Base-by-base conservation (phyloP, 2,888 invertebrate species). In the Galeruca laticollis region DNA sequence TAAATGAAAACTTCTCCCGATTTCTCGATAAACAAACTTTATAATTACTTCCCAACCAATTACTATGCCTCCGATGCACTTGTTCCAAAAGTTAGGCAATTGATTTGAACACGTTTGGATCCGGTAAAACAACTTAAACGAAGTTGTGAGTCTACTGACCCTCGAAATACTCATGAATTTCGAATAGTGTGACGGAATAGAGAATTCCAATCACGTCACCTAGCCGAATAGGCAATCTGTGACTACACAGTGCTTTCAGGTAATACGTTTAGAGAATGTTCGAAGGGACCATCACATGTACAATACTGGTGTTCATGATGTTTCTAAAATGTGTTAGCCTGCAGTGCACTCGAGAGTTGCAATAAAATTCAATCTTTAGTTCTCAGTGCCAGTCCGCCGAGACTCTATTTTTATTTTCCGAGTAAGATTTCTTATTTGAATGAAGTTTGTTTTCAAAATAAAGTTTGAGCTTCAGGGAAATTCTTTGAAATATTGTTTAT, bases 201-300 rank as follows among this genome's bases (percentile, higher is more conserved):
- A 64, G 70, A 71, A 80, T 78, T 79, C 80, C 49, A 72, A 66
- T 77, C 80, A 79, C 81, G 79, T 76, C 71, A 72, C 72, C 70
- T 65, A 76, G 73, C 77, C 77, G 79, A 81, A 81, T 80, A 79
- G 81, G 76, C 81, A 81, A 79, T 79, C 79, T 78, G 79, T 76
- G 78, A 79, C 75, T 77, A 76, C 77, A 79, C 70, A 71, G 75
- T 70, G 72, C 71, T 56, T 68, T 62, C 65, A 60, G 68, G 74
- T 74, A 72, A 74, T 74, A 72, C 71, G 73, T 74, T 76, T 68
- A 71, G 69, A 70, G 74, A 69, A 72, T 65, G 60, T 65, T 62
- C 60, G 61, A 60, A 64, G 63, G 69, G 64, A 64, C 70, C 59
- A 75, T 75, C 73, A 64, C 71, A 67, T 64, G 69, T 61, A 70